Conservation (phyloP, 2,888 invertebrate species). For the Eupithecia vulgata region DNA sequence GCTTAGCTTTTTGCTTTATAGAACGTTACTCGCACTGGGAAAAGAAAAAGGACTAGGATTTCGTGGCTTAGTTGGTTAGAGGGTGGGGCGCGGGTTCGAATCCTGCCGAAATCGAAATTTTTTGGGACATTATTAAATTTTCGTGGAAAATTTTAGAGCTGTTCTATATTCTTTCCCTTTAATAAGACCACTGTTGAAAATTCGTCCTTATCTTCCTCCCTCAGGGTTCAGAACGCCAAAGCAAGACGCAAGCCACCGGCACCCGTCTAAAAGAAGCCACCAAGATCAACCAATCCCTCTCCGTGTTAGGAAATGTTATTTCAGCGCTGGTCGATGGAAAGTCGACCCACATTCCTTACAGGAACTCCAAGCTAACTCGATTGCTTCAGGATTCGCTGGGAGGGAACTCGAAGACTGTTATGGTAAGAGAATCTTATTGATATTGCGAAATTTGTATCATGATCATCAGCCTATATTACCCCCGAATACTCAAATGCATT, state of each 20-base stretch:
- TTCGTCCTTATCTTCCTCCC: not conserved
- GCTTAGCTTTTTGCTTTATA: no score
- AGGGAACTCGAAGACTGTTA: conserved; percentile 95
- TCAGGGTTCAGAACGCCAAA: conserved; percentile 98
- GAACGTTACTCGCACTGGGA: no score
- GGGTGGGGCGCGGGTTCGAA: no score
- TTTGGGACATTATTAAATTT: no score
- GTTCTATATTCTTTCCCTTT: no score
- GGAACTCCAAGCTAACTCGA: conserved; percentile 98
- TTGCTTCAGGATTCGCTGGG: conserved; percentile 98
- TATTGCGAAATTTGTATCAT: no score
- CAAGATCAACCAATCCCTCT: conserved; percentile 98
- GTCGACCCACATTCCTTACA: conserved; percentile 98
- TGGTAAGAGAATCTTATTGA: conserved; percentile 70
- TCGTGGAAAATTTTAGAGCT: no score
- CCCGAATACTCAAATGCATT: no score
- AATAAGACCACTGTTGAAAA: not conserved
- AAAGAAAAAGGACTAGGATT: no score
- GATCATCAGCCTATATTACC: no score
- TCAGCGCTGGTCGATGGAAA: conserved; percentile 99
- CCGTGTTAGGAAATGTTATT: conserved; percentile 98
- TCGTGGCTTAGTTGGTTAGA: no score
- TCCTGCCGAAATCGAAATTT: no score
- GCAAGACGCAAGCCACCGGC: conserved; percentile 97
- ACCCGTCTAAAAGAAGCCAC: conserved; percentile 97